phyloP scores from a whole-genome alignment of 2,888 invertebrate species.

The Parthenolecanium corni region DNA sequence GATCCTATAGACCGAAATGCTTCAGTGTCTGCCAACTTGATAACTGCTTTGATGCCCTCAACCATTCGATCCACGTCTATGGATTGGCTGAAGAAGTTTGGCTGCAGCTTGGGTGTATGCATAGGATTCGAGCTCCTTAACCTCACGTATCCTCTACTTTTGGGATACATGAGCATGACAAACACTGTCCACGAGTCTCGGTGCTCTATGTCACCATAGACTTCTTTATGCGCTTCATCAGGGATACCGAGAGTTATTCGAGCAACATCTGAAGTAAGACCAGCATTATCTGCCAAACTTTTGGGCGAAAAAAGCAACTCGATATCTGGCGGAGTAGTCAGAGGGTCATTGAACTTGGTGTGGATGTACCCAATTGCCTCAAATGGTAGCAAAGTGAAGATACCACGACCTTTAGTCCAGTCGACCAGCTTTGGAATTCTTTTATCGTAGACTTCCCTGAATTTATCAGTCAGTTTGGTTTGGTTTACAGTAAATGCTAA shows the following conservation, averaged over 20 bases:
- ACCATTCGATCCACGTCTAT: constrained; percentile 33
- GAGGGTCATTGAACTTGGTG: constrained; percentile 37
- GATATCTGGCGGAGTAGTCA: constrained; percentile 35
- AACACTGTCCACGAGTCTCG: constrained; percentile 35
- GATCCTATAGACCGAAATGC: constrained; percentile 46
- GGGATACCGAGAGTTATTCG: constrained; percentile 34
- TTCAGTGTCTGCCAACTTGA: constrained; percentile 44
- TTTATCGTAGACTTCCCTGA: constrained; percentile 36
- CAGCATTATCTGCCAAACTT: constrained; percentile 32
- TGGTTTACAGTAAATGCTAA: constrained; percentile 51
- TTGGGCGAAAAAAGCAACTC: constrained; percentile 34
- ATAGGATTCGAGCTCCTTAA: constrained; percentile 32
- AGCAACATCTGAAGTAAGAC: constrained; percentile 30
- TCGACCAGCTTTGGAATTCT: constrained; percentile 34
- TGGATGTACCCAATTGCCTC: constrained; percentile 42
- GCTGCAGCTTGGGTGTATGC: constrained; percentile 32
- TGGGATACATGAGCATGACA: constrained; percentile 34
- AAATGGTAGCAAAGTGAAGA: constrained; percentile 39
- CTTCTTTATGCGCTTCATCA: constrained; percentile 35
- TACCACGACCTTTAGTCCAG: constrained; percentile 32
- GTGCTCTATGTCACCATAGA: constrained; percentile 34
- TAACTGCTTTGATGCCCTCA: constrained; percentile 39
- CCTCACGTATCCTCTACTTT: constrained; percentile 33
- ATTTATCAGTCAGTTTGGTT: constrained; percentile 36
- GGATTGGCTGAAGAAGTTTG: constrained; percentile 32